Conservation (phyloP, 2,113 vertebrate species). For the Antennarius striatus region DNA sequence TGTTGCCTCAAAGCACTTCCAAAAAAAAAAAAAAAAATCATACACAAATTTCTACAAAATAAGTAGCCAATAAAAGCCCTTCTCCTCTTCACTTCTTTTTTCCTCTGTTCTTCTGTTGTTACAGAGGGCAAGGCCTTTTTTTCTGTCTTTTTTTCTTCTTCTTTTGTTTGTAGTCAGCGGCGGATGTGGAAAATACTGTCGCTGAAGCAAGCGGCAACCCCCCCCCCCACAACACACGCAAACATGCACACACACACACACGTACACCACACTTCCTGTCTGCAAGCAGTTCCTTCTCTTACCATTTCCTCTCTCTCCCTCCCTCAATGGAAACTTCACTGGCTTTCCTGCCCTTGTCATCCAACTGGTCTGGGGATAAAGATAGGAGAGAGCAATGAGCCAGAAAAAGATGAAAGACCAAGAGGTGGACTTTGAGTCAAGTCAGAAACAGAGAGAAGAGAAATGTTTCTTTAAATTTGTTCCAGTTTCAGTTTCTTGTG, state of each 20-base stretch:
- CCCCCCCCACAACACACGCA: constrained; percentile 25
- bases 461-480: too few species aligned
- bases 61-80: constrained; percentile 17
- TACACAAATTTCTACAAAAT: neutral
- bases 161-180: constrained; percentile 77
- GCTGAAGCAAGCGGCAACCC: constrained; percentile 74
- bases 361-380: constrained; percentile 49
- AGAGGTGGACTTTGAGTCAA: constrained; percentile 5
- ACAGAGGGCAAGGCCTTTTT: constrained; percentile 58
- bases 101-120: constrained; percentile 40
- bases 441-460: neutral
- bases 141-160: constrained; percentile 52
- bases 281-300: constrained; percentile 85
- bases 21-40: neutral
- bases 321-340: constrained; percentile 74
- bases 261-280: constrained; percentile 82
- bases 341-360: constrained; percentile 49
- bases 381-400: constrained; percentile 37
- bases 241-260: too few species aligned
- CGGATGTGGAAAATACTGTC: constrained; percentile 84
- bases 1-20: too few species aligned
- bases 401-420: constrained; percentile 15
- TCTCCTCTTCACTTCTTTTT: constrained; percentile 6
- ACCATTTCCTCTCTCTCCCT: constrained; percentile 75
- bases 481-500: too few species aligned